Conservation (phyloP, 92 coral and sea anemone genomes). For the Umimayanthus kanabou region DNA sequence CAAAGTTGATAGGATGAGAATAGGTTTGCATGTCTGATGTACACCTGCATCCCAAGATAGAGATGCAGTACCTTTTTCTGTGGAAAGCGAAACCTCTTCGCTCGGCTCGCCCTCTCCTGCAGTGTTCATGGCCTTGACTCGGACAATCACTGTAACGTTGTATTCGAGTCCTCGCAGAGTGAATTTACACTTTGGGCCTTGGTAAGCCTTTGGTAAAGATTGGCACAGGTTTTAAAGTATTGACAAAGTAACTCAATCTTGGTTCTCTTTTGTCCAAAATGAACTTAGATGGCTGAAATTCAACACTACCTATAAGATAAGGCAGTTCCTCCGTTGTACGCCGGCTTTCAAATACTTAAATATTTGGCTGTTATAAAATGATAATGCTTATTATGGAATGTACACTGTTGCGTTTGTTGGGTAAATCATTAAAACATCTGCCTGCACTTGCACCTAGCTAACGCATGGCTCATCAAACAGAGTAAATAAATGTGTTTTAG, state of each 20-base stretch:
- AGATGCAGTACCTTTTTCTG: conserved; percentile 66
- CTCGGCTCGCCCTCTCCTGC: conserved; percentile 88
- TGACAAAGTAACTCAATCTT: background rate
- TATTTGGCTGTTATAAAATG: background rate
- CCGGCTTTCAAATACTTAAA: too few relatives aligned
- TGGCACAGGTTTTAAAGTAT: background rate
- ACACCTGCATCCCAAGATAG: background rate
- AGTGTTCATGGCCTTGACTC: conserved; percentile 84
- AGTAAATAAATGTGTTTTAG: too few relatives aligned
- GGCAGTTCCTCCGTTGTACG: too few relatives aligned
- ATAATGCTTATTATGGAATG: too few relatives aligned
- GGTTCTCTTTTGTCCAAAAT: too few relatives aligned
- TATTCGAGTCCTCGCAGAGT: conserved; percentile 81
- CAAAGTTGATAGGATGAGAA: too few relatives aligned
- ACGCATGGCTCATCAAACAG: too few relatives aligned
- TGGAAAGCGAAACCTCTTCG: conserved; percentile 77
- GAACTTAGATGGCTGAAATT: background rate
- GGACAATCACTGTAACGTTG: conserved; percentile 76
- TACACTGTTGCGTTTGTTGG: background rate
- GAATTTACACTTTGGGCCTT: conserved; percentile 84
- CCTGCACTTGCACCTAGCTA: too few relatives aligned
- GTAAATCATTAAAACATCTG: too few relatives aligned
- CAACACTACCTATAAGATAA: too few relatives aligned
- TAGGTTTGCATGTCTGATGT: background rate
- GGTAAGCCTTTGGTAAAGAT: conserved; percentile 57